Evolutionary conservation across 2,888 invertebrate genomes (phyloP), one percentile per base, ranked within the genome.

Genomic region (Petrolisthes manimaculis): DNA sequence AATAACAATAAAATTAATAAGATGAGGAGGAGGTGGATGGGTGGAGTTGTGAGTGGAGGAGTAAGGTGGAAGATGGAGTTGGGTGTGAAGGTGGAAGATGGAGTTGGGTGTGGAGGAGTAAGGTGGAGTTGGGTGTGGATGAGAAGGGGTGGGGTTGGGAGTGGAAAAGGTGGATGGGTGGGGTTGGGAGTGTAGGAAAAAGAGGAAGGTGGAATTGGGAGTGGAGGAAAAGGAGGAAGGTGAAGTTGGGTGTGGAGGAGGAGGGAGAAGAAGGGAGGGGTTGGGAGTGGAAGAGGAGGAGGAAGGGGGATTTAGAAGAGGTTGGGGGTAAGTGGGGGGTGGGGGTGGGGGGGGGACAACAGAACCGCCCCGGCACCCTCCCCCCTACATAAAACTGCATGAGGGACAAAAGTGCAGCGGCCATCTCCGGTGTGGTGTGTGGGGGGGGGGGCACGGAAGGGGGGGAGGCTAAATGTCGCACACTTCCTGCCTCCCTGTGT

Each of bases 341-440:
- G 71, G 9, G 83, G n/a, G 71, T 12, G 71, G 21, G 54, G 71
- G 54, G 71, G 5, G 9, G 3, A 24, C 12, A 14, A 4, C 67
- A 21, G 53, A 61, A 24, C 74, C 24, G 14, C 37, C 74, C 5
- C 67, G 61, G 53, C 69, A 24, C 74, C 24, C 9, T 14, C 74
- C 5, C 80, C 55, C 53, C 9, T 14, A 67, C 51, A 80, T 86
- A 86, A 86, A 86, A 86, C 81, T 80, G 74, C 67, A 74, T 37
- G 9, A 54, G 80, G 21, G 86, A 83, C 78, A 81, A 86, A 85
- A 86, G 56, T 86, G 80, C 81, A 86, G 51, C 21, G 24, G 81
- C 86, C 80, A 86, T 86, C 86, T 86, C 86, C 86, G 86, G 85
- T 55, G 71, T 77, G 55, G 80, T 56, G 56, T 55, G 51, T 69